Percentiles rank a stretch among this genome's conserved stretches.
These are phyloP conservation scores for Anagyrus pseudococci DNA, from an alignment of 2,888 invertebrate genomes.

Conservation along the genomic window DNA sequence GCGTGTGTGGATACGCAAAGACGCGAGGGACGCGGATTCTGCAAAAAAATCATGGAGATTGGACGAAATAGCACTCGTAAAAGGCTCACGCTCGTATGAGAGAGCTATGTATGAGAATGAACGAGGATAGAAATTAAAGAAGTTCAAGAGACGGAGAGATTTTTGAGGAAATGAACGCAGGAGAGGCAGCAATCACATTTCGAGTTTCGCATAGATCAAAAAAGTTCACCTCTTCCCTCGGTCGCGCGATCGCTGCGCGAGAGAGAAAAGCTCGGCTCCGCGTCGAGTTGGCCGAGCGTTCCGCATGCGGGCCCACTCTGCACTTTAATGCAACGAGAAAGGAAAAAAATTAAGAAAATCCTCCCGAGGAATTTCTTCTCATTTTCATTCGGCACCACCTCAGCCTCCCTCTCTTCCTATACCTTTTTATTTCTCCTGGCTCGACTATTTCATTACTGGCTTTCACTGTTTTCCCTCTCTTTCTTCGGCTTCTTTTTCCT, in stretches of 20 bases:
- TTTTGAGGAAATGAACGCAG: too few species aligned
- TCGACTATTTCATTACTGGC: slow-evolving; percentile 33
- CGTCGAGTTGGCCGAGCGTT: slow-evolving; percentile 11
- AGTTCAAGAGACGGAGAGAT: too few species aligned
- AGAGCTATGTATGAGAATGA: too few species aligned
- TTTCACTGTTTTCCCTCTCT: slow-evolving; percentile 17
- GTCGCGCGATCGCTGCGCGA: slow-evolving; percentile 21
- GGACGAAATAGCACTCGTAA: too few species aligned
- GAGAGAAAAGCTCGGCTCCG: neutral
- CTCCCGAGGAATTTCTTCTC: slow-evolving; percentile 35
- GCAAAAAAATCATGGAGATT: too few species aligned
- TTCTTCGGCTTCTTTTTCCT: neutral
- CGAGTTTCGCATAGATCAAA: slow-evolving; percentile 27
- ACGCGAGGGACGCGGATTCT: too few species aligned
- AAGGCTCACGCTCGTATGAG: too few species aligned
- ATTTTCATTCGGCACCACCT: slow-evolving; percentile 34
- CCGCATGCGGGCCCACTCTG: slow-evolving; percentile 11
- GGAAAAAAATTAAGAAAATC: slow-evolving; percentile 20
- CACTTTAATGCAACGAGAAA: slow-evolving; percentile 26
- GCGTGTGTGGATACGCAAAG: too few species aligned
- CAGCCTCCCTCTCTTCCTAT: too few species aligned
- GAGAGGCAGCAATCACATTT: slow-evolving; percentile 33
- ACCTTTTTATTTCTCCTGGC: too few species aligned
- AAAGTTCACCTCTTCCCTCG: slow-evolving; percentile 33
- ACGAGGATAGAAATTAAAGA: too few species aligned